Evolutionary conservation across 2,888 invertebrate genomes (phyloP), one percentile per base, ranked within the genome.

Genomic region (Heteropelma amictum): DNA sequence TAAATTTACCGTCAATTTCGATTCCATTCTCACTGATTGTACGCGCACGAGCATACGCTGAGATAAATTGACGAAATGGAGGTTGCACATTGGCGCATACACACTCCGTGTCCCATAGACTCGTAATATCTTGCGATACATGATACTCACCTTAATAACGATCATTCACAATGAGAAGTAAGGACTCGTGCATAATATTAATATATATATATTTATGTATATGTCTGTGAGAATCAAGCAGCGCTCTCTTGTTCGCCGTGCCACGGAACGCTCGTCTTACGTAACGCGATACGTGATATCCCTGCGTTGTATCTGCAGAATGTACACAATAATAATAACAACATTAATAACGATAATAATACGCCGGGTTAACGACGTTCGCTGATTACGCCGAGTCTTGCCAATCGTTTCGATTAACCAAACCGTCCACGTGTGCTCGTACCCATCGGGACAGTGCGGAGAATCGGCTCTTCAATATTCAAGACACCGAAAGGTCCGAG

Each of bases 211-310:
- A 42, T 21, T 1, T 47, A 61, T 35, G 23, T 12, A n/a, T n/a
- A n/a, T n/a, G n/a, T 42, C 17, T 28, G 30, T 35, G 53, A 26
- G 33, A 70, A 75, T 70, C 63, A 61, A 65, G 53, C 51, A 28
- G 56, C 21, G 38, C 53, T 58, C 60, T 69, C 54, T 47, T 61
- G 56, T 33, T 53, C 49, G 54, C 61, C 51, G 67, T 69, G 63
- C 67, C 68, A 67, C 65, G 68, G 53, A 64, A 77, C 51, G 64
- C 64, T 78, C 70, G 53, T 72, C 70, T 80, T 79, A 77, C 79
- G 76, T 76, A 79, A 79, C 38, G 38, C 56, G 75, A 79, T 78
- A 78, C 75, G 75, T 60, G 77, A 72, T 77, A 77, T 72, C 69
- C 72, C 72, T 65, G 63, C 64, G 68, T 56, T 75, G 49, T 75